Base-by-base conservation (phyloP, 2,888 invertebrate species). In the Operophtera brumata region DNA sequence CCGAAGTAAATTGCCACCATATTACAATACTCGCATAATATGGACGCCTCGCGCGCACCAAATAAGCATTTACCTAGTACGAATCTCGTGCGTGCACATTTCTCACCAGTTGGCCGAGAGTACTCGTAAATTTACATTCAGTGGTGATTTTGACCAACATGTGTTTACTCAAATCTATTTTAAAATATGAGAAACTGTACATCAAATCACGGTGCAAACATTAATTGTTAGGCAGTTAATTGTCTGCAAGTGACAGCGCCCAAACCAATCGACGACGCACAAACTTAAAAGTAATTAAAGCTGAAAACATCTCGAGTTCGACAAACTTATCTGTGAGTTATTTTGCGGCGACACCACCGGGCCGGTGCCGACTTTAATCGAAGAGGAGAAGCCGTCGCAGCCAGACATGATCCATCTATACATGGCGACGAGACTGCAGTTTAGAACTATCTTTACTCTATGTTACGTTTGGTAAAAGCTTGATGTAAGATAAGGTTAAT, bases 251-350 rank as follows among this genome's bases (percentile, higher is more conserved):
- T 35, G 46, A 45, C 40, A 54, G 52, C 14, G 45, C 45, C 39
- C 41, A 51, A 20, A 51, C 28, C 63, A 37, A 52, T 52, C 48
- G 30, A 50, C 59, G 47, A 50, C 59, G 47, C 52, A 60, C 61
- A 64, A 66, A 62, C 66, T 65, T n/a, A 64, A 70, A 64, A 67
- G 64, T 63, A 65, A 54, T 64, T 62, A 59, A 67, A 65, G 65
- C 62, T 61, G 54, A 54, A 57, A 57, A 57, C 57, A 49, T 61
- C 62, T 64, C 60, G 55, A 62, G 58, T 60, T 57, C 50, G 60
- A 62, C 60, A 69, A 69, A 62, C 67, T 67, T 58, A 67, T 64
- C 61, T 69, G 69, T 62, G 64, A 61, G 61, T 67, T 66, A 70
- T 67, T 61, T 64, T 56, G 62, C 65, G 66, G 66, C 50, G 59